Percentiles rank a stretch among this genome's conserved stretches.
Evolutionary conservation across 2,888 invertebrate species (phyloP).

Genomic region (Prostheceraeus crozeri): DNA sequence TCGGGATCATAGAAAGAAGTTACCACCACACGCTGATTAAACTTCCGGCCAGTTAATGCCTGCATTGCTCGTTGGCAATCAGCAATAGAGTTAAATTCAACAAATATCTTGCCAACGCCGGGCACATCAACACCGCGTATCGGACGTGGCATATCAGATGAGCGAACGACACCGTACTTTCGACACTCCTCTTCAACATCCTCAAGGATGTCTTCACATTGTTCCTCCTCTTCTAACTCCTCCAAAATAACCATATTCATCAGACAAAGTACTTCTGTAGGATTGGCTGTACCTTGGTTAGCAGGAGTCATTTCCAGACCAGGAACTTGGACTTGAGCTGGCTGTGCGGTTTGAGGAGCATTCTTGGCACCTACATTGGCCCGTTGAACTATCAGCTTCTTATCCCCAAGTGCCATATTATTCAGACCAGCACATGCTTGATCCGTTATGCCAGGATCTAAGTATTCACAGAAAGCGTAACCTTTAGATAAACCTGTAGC

Average conservation of each 20-base stretch:
- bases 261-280: slow-evolving; percentile 74
- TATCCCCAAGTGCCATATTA: slow-evolving; percentile 97
- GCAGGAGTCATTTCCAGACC: too few species aligned
- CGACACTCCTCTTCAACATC: slow-evolving; percentile 96
- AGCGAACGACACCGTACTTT: slow-evolving; percentile 87
- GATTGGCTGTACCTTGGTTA: too few species aligned
- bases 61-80: slow-evolving; percentile 98
- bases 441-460: slow-evolving; percentile 90
- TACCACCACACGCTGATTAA: slow-evolving; percentile 93
- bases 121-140: slow-evolving; percentile 93
- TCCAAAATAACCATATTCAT: slow-evolving; percentile 95
- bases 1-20: slow-evolving; percentile 97
- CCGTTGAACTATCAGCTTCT: slow-evolving; percentile 91
- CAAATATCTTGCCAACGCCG: slow-evolving; percentile 96
- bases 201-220: slow-evolving; percentile 95
- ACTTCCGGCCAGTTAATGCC: slow-evolving; percentile 89
- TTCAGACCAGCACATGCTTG: slow-evolving; percentile 97
- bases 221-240: slow-evolving; percentile 89
- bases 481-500: slow-evolving; percentile 95
- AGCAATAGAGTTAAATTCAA: slow-evolving; percentile 87
- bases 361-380: slow-evolving; percentile 89
- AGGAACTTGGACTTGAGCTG: too few species aligned
- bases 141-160: slow-evolving; percentile 90
- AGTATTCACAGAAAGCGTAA: slow-evolving; percentile 99
- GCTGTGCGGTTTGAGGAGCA: too few species aligned